Percentiles rank a stretch among this genome's conserved stretches.
Evolutionary conservation across 2,888 invertebrate genomes (phyloP).

Genomic region (Spilarctia lutea): DNA sequence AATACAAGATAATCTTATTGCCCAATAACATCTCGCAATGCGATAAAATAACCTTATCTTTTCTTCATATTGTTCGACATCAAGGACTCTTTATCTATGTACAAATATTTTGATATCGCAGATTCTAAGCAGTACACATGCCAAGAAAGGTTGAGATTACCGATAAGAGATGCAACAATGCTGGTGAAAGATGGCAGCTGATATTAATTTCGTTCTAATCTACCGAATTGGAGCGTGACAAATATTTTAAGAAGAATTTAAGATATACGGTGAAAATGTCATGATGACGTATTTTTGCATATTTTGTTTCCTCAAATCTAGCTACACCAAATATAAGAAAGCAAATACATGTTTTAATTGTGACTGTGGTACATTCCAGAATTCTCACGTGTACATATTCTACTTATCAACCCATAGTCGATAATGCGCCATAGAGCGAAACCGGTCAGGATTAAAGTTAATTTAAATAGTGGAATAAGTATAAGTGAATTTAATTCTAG

Average conservation of each 20-base stretch:
- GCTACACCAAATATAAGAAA: neutral
- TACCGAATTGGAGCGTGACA: neutral
- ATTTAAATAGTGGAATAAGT: no score
- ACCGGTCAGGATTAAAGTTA: no score
- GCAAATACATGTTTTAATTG: neutral
- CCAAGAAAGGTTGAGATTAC: neutral
- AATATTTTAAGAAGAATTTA: neutral
- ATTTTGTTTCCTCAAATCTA: neutral
- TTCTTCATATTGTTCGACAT: neutral
- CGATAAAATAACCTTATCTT: neutral
- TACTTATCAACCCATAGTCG: no score
- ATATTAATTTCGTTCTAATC: neutral
- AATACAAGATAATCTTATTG: neutral
- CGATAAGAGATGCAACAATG: neutral
- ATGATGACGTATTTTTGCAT: neutral
- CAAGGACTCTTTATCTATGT: neutral
- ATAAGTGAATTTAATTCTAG: no score
- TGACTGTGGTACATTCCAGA: neutral
- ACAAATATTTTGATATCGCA: slow-evolving; percentile 2
- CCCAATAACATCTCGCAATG: neutral
- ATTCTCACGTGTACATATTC: no score
- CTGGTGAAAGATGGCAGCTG: neutral
- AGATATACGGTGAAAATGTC: neutral
- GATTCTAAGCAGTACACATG: neutral
- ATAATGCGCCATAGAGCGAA: no score